Base-by-base conservation (phyloP, 2,888 invertebrate species). In the Ommatoiulus sabulosus region DNA sequence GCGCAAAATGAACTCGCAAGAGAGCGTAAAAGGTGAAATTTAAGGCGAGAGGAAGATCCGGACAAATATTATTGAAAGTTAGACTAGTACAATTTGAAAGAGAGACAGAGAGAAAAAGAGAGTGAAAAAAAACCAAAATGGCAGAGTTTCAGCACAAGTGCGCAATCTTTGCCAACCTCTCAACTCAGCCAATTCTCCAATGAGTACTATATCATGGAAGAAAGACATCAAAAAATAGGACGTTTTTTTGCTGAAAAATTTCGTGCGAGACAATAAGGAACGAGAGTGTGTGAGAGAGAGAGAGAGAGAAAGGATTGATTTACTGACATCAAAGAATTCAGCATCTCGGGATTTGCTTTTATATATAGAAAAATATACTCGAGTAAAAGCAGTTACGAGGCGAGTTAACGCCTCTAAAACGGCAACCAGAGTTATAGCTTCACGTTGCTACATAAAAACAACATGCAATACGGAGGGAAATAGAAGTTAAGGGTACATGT, bases 81-180 rank as follows among this genome's bases (percentile, higher is more conserved):
- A 80, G 24, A 80, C 80, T 24, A 15, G 35, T 43, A 35, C 80
- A 80, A 80, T 80, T 80, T 80, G 35, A 80, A 80, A 80, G 80
- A 52, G 80, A 72, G 72, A 72, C 8, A 24, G 35, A 0, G 80
- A 80, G 80, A 35, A 6, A 12, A 24, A 7, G 63, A 63, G n/a
- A n/a, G 17, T 12, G 7, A 15, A 63, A 80, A 80, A 80, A 80
- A 80, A 80, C 6, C 6, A 35, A 80, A 80, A 80, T 80, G 80
- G 24, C 80, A 80, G 35, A 80, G 80, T 80, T 2, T 24, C 35
- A 80, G 80, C 80, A 80, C 24, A 80, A 80, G 80, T 80, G 80
- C 80, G 35, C 80, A 80, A 80, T 80, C 80, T 80, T 80, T 43
- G 80, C 80, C 80, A 80, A 80, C 80, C 80, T 80, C 80, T 80